These are phyloP conservation scores for Cantharis rufa DNA, from an alignment of 2,888 invertebrate genomes.

Conservation along the genomic window DNA sequence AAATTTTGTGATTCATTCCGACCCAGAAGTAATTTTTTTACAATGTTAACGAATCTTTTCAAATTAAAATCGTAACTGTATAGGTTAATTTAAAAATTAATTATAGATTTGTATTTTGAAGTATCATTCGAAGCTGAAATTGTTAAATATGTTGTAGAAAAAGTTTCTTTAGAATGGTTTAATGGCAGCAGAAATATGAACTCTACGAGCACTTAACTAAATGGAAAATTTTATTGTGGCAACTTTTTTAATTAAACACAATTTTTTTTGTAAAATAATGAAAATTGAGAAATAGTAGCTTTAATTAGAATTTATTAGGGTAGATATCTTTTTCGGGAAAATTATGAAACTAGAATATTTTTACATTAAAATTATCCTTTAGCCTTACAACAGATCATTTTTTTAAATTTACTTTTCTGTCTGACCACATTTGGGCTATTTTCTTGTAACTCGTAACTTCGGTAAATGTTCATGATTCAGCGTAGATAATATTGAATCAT, in stretches of 20 bases:
- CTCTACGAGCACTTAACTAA: neutral
- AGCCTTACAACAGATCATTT: no score
- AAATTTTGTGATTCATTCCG: neutral
- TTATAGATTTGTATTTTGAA: neutral
- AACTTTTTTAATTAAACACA: neutral
- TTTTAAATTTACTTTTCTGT: no score
- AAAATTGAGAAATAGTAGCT: neutral
- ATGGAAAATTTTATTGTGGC: neutral
- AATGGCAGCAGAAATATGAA: neutral
- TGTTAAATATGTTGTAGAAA: neutral
- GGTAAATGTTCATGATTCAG: no score
- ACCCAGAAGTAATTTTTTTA: neutral
- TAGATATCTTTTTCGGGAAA: neutral
- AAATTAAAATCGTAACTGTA: neutral
- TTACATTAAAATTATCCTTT: neutral
- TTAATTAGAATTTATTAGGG: neutral
- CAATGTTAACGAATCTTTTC: neutral
- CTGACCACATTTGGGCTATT: no score
- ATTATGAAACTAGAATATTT: neutral
- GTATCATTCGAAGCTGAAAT: neutral
- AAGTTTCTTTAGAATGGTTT: neutral
- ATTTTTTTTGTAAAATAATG: neutral
- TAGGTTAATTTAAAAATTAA: neutral
- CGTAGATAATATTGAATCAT: no score
- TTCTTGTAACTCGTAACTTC: no score